Base-by-base conservation (phyloP, 2,113 vertebrate species). In the Crocuta crocuta region DNA sequence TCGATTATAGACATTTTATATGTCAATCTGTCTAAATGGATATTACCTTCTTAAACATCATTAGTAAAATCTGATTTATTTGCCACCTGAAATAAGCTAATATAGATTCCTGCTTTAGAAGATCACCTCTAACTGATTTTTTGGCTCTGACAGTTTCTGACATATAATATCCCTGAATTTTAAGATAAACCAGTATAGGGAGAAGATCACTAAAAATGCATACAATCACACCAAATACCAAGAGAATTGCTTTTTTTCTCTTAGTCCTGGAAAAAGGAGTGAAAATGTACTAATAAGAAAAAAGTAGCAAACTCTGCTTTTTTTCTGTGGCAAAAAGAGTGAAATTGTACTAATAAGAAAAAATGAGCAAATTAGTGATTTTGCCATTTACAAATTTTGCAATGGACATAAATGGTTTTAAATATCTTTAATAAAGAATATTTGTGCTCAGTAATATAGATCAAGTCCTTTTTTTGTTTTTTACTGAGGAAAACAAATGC, bases 21-120 rank as follows among this genome's bases (percentile, higher is more conserved):
- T 53, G 91, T 81, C 35, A 84, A 76, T 50, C 48, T 92, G 39
- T 48, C 50, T 92, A 39, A 81, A 79, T 1, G 7, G 71, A 39
- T 53, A 87, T 11, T 79, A 68, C 16, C 93, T 78, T 39, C 53
- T 83, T 92, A 73, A 94, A 73, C 28, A 73, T 93, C n/a, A 58
- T 68, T 63, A 63, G 24, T 92, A 23, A 90, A 88, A 68, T 91
- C 28, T 83, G 55, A 85, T 73, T 86, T 90, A 86, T 48, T 91
- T 89, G 80, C 48, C 55, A 66, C 16, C 28, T 68, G 23, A 95
- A 97, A 55, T 66, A 85, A 92, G 24, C 19, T 95, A 82, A 74
- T 76, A 2, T 70, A 94, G 97, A 74, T 90, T 15, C 35, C 50
- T 94, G 13, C 39, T 82, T 88, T 91, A 65, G 73, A 79, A 81